phyloP scores from a whole-genome alignment of 2,113 vertebrate species.

The Condylura cristata region DNA sequence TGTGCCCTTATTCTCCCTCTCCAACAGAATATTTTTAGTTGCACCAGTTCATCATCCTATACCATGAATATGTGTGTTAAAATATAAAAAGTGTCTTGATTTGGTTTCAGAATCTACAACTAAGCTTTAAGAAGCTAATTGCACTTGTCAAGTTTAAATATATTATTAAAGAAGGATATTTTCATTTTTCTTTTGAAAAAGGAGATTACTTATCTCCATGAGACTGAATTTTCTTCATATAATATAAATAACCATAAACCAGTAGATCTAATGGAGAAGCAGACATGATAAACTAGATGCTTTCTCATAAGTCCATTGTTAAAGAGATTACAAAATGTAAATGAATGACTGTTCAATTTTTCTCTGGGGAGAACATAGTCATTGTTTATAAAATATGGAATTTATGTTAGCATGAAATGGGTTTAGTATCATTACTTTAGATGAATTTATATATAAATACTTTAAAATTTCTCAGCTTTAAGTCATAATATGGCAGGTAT shows the following conservation, averaged over 20 bases:
- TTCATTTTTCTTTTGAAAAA: background rate
- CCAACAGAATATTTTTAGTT: slow-evolving; percentile 52
- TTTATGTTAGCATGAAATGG: background rate
- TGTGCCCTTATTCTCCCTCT: slow-evolving; percentile 40
- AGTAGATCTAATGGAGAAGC: background rate
- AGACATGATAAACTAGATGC: background rate
- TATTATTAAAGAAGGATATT: slow-evolving; percentile 22
- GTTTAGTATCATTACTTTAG: slow-evolving; percentile 17
- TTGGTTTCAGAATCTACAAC: background rate
- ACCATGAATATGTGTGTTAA: background rate
- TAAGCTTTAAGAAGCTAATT: background rate
- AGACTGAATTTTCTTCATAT: background rate
- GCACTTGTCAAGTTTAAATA: background rate
- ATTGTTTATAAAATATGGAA: slow-evolving; percentile 13
- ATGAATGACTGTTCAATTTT: background rate
- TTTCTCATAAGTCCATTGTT: background rate
- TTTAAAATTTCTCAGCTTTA: slow-evolving; percentile 25
- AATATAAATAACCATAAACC: background rate
- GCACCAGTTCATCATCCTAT: background rate
- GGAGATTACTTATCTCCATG: background rate
- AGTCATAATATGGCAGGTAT: background rate
- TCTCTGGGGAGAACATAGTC: background rate
- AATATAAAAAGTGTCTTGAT: background rate
- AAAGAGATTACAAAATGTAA: background rate
- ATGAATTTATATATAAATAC: background rate